These are phyloP conservation scores for Oeneis ivallda DNA, from an alignment of 2,888 invertebrate genomes.

Conservation along the genomic window DNA sequence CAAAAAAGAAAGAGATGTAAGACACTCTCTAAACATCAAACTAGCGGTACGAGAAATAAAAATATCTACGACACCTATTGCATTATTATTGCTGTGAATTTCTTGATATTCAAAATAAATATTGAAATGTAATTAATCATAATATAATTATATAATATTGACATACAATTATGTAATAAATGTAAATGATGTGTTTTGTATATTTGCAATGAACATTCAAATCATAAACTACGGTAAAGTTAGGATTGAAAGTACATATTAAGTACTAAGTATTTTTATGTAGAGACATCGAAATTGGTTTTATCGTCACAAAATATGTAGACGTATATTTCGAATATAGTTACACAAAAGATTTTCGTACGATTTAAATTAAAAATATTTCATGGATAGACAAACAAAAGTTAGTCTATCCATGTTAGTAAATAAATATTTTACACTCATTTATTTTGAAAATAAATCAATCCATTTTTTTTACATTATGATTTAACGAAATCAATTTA, in stretches of 20 bases:
- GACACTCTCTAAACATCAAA: conserved; percentile 50
- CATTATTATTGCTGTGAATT: conserved; percentile 73
- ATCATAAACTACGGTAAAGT: too few relatives aligned
- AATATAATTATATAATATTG: conserved; percentile 37
- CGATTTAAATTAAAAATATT: too few relatives aligned
- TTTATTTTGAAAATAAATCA: conserved; percentile 12
- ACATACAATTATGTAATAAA: conserved; percentile 6
- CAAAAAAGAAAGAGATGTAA: conserved; percentile 30
- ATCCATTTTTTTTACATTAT: background rate
- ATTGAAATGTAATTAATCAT: conserved; percentile 25
- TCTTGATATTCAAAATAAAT: conserved; percentile 40
- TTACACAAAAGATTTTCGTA: too few relatives aligned
- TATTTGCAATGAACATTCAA: too few relatives aligned
- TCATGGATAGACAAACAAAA: too few relatives aligned
- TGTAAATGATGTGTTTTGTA: background rate
- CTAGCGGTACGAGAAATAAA: conserved; percentile 73
- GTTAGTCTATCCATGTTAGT: background rate
- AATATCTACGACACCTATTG: conserved; percentile 68
- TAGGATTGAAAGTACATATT: too few relatives aligned
- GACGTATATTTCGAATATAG: too few relatives aligned
- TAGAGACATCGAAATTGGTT: too few relatives aligned
- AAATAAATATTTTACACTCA: background rate
- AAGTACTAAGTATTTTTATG: too few relatives aligned
- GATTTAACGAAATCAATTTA: background rate
- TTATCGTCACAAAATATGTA: too few relatives aligned